These are phyloP conservation scores for Platanista minor DNA, from an alignment of 2,113 vertebrate genomes.

Conservation along the genomic window DNA sequence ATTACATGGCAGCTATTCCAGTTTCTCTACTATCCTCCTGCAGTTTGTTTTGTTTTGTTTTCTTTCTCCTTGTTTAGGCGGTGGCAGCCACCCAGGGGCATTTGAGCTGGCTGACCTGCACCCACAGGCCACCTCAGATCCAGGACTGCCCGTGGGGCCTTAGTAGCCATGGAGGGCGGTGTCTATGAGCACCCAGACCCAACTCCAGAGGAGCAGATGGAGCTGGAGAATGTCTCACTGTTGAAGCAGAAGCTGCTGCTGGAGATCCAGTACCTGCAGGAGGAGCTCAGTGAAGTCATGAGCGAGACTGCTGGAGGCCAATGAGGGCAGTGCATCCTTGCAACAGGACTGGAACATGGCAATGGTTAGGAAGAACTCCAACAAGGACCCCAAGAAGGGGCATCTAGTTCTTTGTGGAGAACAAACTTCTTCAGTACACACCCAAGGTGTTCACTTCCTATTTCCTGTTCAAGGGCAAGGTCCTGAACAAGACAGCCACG, in stretches of 20 bases:
- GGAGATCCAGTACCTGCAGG: slow-evolving; percentile 88
- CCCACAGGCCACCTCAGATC: slow-evolving; percentile 34
- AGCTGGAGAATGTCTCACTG: slow-evolving; percentile 89
- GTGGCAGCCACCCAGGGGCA: slow-evolving; percentile 15
- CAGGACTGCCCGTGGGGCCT: not conserved
- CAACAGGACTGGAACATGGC: slow-evolving; percentile 88
- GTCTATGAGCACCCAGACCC: slow-evolving; percentile 86
- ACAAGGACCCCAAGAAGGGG: slow-evolving; percentile 92
- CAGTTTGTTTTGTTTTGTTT: no score
- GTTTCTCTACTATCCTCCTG: not conserved
- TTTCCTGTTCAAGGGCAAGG: slow-evolving; percentile 91
- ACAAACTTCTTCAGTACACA: slow-evolving; percentile 87
- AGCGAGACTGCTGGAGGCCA: slow-evolving; percentile 88
- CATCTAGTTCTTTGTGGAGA: slow-evolving; percentile 90
- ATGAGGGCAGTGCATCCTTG: slow-evolving; percentile 91
- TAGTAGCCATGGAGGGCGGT: slow-evolving; percentile 66
- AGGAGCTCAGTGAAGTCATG: slow-evolving; percentile 88
- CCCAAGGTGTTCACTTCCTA: slow-evolving; percentile 84
- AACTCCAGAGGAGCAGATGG: slow-evolving; percentile 88
- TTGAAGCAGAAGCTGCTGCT: slow-evolving; percentile 86
- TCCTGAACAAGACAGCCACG: slow-evolving; percentile 91
- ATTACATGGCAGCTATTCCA: not conserved
- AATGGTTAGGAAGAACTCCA: slow-evolving; percentile 88
- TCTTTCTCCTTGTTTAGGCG: not conserved
- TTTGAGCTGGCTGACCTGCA: slow-evolving; percentile 55